phyloP scores from a whole-genome alignment of 2,797 vertebrate genomes.

The Anguilla megastoma region DNA sequence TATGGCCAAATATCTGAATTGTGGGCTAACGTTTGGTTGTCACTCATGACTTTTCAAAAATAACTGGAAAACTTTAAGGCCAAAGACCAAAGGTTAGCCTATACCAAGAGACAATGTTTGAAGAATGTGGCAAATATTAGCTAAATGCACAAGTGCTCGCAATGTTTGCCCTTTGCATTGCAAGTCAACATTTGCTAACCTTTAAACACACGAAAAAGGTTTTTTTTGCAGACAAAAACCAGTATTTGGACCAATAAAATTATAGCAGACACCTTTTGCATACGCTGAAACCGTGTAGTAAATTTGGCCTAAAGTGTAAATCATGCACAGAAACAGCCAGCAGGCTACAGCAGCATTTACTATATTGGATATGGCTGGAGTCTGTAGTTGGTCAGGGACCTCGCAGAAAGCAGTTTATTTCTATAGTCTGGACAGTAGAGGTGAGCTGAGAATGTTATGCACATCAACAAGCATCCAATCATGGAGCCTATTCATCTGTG shows the following conservation, averaged over 20 bases:
- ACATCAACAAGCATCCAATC: no score
- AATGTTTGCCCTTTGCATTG: not conserved
- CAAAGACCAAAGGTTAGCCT: not conserved
- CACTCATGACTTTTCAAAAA: not conserved
- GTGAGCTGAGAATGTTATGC: no score
- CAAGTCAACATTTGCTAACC: not conserved
- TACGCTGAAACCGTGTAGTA: not conserved
- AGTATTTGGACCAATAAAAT: not conserved
- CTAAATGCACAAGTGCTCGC: not conserved
- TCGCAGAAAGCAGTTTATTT: not conserved
- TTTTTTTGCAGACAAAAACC: not conserved
- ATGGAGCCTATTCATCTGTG: no score
- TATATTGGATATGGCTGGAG: not conserved
- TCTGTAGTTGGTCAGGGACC: not conserved
- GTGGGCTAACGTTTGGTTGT: not conserved
- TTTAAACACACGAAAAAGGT: not conserved
- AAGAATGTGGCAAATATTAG: not conserved
- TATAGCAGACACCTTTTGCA: not conserved
- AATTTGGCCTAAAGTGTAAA: not conserved
- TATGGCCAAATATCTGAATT: not conserved
- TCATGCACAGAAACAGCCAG: not conserved
- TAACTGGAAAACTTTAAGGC: not conserved
- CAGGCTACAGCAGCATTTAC: not conserved
- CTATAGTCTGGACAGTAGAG: not conserved
- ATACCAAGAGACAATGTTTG: not conserved